A percentile compares a stretch with the other conserved stretches of the same genome.
Conservation (phyloP, 37 sponge, comb jelly and placozoan genomes). For the Mnemiopsis leidyi region DNA sequence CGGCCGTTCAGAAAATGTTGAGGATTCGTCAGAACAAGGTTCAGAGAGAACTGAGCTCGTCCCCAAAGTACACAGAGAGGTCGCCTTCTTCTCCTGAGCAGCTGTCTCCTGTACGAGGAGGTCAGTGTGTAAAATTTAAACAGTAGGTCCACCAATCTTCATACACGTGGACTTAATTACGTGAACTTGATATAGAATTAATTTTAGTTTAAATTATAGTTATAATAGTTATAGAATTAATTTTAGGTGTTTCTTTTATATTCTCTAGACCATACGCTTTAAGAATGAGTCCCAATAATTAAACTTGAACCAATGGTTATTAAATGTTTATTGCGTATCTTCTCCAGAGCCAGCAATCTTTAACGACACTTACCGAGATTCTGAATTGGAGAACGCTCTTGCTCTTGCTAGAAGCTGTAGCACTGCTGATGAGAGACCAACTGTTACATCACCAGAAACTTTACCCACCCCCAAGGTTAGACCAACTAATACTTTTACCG, state of each 20-base stretch:
- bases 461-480: constrained; percentile 18
- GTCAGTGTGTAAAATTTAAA: neutral
- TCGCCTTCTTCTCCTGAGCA: constrained; percentile 38
- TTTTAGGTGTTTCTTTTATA: neutral
- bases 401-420: neutral
- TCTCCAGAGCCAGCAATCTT: neutral
- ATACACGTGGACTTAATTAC: no score
- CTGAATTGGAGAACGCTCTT: constrained; percentile 44
- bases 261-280: no score
- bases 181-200: no score
- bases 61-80: constrained; percentile 54
- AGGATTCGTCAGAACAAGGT: constrained; percentile 1
- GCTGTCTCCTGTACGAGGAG: constrained; percentile 26
- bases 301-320: no score
- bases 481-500: no score
- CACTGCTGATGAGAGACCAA: constrained; percentile 32
- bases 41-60: constrained; percentile 40
- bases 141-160: no score
- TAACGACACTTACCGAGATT: constrained; percentile 44
- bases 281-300: no score
- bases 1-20: constrained; percentile 40
- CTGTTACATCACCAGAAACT: neutral
- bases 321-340: no score
- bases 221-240: no score
- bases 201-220: no score